Percentiles rank a stretch among this genome's conserved stretches.
These are phyloP conservation scores for Polietes domitor DNA, from an alignment of 2,888 invertebrate species.

Conservation along the genomic window DNA sequence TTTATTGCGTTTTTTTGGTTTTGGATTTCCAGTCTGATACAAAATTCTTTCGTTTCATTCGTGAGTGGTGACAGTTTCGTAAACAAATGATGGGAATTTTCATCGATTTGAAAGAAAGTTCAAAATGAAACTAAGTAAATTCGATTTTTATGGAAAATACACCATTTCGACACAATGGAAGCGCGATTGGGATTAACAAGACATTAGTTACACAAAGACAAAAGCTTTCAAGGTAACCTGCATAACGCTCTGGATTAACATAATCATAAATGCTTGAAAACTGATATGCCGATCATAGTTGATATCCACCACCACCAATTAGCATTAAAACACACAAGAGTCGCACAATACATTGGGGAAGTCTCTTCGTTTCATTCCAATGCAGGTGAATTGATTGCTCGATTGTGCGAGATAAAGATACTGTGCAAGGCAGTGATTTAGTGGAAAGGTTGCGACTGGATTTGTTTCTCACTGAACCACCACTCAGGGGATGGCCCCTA, in stretches of 20 bases:
- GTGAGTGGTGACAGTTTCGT: slow-evolving; percentile 44
- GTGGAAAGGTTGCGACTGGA: no score
- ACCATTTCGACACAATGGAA: not conserved
- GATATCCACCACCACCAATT: no score
- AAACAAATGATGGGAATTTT: slow-evolving; percentile 46
- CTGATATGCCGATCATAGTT: no score
- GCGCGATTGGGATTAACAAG: not conserved
- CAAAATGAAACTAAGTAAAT: not conserved
- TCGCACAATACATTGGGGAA: no score
- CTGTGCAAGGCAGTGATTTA: no score
- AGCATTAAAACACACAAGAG: no score
- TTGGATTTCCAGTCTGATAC: not conserved
- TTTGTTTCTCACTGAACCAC: no score
- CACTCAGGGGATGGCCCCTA: no score
- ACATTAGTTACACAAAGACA: not conserved
- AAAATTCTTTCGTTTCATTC: slow-evolving; percentile 19
- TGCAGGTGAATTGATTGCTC: no score
- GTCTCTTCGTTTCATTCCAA: no score
- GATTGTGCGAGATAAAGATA: no score
- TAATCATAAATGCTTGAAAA: no score
- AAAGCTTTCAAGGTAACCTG: not conserved
- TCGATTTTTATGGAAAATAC: not conserved
- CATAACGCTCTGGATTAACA: not conserved
- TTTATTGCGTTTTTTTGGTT: slow-evolving; percentile 13
- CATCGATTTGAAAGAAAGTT: slow-evolving; percentile 43